Evolutionary conservation across 2,797 vertebrate species (phyloP), one percentile per base, ranked within the genome.

Genomic region (Tinamus major): DNA sequence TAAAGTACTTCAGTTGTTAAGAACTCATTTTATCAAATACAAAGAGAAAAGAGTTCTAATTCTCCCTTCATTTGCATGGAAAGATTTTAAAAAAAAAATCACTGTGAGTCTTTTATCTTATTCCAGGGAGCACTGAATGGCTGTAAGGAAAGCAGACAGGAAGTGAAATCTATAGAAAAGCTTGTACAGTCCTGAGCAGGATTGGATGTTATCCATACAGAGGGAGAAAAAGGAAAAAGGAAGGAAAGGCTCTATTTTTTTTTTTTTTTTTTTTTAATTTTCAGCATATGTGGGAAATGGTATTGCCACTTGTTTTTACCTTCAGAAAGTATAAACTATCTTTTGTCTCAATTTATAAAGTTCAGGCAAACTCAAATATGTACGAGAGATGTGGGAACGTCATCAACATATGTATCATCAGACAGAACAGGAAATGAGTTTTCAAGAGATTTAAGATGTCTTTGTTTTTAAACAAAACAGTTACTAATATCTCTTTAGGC

Each of bases 221-320:
- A 3, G 58, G 23, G 39, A 33, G 23, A 61, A 33, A 79, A 62
- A 61, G 26, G 75, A 56, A n/a, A 35, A 35, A 35, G 35, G 35
- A 35, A 35, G 35, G 42, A 17, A 31, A 35, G 11, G 1, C 6
- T 42, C 8, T 11, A 10, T 70, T 44, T 44, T 26, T 41, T 31
- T 17, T 12, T 26, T 33, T 42, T 42, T 31, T 17, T 12, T 10
- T 8, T 69, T 68, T 26, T 31, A 17, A 18, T 10, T 71, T 70
- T 70, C 5, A 65, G 8, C 31, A 58, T 6, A n/a, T 17, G 62
- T 0, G 2, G 12, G 13, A 79, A 93, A n/a, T 21, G 41, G 1
- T 82, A 4, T 24, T 81, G 3, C 1, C 4, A 58, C 29, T 72
- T 64, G 3, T 33, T 81, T 77, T 18, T n/a, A 41, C 29, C 29